Base-by-base conservation (phyloP, 2,797 vertebrate genomes). In the Coregonus suidteri region DNA sequence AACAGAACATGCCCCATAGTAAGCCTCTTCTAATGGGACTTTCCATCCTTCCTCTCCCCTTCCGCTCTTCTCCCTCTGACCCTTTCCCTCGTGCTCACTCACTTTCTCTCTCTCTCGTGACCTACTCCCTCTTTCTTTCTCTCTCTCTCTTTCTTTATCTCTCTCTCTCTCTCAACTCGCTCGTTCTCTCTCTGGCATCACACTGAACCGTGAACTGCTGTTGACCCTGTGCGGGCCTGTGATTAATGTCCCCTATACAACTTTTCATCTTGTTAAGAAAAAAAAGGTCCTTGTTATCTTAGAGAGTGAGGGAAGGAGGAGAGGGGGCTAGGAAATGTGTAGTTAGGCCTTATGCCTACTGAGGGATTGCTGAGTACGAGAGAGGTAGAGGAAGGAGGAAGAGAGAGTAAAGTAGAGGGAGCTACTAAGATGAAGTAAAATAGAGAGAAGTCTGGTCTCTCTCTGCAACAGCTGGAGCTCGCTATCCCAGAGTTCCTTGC, bases 141-240 rank as follows among this genome's bases (percentile, higher is more conserved):
- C 31, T 76, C 78, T 82, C 77, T 18, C 18, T 66, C 13, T 82
- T 59, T 3, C 6, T 34, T 78, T 71, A 6, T 16, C 54, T 47
- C 65, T 56, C 14, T 18, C 35, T 76, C 71, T 68, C 75, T 80
- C 65, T 74, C 59, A 75, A 73, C 73, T 75, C 41, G 62, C 52
- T 73, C 62, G 73, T 62, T 80, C 76, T 78, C 76, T 83, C 72
- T 82, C 73, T 83, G 86, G 51, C 79, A 81, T 80, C 81, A 77
- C 84, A 80, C 81, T 76, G 75, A 78, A 80, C 78, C 20, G 74
- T 91, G 91, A 94, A 91, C 92, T 92, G 82, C 82, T 30, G 79
- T 83, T 91, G 92, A 94, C 92, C 91, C 87, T 83, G 15, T 75
- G 84, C 73, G 30, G 81, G 86, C 87, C 84, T 77, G 84, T 94